Base-by-base conservation (phyloP, 1,140 invertebrate genomes). In the Drosophila quadrilineata region DNA sequence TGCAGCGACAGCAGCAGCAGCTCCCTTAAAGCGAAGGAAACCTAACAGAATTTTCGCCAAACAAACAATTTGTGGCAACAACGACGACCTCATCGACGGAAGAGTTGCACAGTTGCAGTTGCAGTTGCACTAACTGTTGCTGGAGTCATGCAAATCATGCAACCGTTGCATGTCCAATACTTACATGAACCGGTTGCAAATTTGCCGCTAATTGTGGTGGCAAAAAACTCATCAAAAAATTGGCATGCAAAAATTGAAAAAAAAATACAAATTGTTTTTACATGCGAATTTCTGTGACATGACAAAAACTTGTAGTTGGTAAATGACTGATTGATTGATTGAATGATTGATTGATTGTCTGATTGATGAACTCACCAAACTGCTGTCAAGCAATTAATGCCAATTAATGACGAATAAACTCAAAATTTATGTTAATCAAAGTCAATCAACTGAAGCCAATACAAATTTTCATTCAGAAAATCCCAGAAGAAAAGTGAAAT, bases 351-450 rank as follows among this genome's bases (percentile, higher is more conserved):
- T 21, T 48, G 49, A 62, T 62, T 43, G 26, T 10, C 21, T 56
- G 72, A 77, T 54, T 64, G 65, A 80, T 76, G 52, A 73, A 84
- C 76, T 71, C 54, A 26, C 58, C n/a, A 56, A 82, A 67, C 58
- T 48, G 50, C 33, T 48, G 31, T 12, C 53, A 56, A 76, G 58
- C 72, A 80, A 84, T 82, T 76, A 82, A 73, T 50, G 31, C 38
- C 52, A 31, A n/a, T n/a, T 63, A 71, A 67, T 57, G 54, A 68
- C 66, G 40, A 49, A 41, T 26, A 57, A n/a, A n/a, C n/a, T n/a
- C n/a, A n/a, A n/a, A 84, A 73, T 73, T 75, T 82, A 73, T 82
- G 76, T 71, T 77, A 82, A 82, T 82, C 77, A 73, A 72, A 71
- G 41, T 31, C 35, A 36, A 75, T 8, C 16, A 14, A 17, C 17